These are phyloP conservation scores for Datnioides undecimradiatus DNA, from an alignment of 2,113 vertebrate species.

Conservation along the genomic window DNA sequence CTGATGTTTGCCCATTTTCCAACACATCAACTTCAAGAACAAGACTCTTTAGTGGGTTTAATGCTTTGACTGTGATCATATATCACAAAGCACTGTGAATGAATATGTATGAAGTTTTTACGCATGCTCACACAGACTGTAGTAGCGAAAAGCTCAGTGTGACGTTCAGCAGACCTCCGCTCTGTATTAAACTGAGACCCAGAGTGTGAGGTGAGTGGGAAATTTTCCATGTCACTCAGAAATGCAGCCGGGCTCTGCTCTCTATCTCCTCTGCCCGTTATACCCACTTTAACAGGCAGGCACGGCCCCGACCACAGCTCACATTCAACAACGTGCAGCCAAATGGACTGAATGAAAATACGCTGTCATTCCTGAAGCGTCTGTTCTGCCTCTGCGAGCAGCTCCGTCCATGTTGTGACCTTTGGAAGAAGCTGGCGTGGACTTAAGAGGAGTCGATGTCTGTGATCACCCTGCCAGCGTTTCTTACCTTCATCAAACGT, in stretches of 20 bases:
- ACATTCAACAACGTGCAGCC: conserved; percentile 9
- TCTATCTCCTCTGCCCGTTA: conserved; percentile 49
- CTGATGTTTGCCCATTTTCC: no score
- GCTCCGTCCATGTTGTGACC: background rate
- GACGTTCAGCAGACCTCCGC: conserved; percentile 43
- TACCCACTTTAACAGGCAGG: conserved; percentile 45
- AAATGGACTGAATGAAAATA: conserved; percentile 35
- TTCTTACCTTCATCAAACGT: conserved; percentile 27
- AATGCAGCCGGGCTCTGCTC: conserved; percentile 65
- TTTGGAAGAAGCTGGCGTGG: conserved; percentile 33
- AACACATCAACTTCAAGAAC: no score
- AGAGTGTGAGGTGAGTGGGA: conserved; percentile 56
- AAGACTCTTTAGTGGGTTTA: no score
- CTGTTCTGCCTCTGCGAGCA: conserved; percentile 25
- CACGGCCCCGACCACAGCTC: conserved; percentile 23
- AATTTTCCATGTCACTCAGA: conserved; percentile 79
- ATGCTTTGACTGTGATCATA: no score
- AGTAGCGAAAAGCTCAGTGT: background rate
- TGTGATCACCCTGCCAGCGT: conserved; percentile 20
- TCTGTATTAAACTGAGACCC: background rate
- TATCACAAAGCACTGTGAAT: no score
- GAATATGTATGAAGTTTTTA: no score
- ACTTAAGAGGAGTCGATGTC: conserved; percentile 15
- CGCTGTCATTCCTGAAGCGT: conserved; percentile 7
- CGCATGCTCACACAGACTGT: conserved; percentile 1